These are phyloP conservation scores for Caenorhabditis auriculariae DNA, from an alignment of 2,888 invertebrate genomes.

Conservation along the genomic window DNA sequence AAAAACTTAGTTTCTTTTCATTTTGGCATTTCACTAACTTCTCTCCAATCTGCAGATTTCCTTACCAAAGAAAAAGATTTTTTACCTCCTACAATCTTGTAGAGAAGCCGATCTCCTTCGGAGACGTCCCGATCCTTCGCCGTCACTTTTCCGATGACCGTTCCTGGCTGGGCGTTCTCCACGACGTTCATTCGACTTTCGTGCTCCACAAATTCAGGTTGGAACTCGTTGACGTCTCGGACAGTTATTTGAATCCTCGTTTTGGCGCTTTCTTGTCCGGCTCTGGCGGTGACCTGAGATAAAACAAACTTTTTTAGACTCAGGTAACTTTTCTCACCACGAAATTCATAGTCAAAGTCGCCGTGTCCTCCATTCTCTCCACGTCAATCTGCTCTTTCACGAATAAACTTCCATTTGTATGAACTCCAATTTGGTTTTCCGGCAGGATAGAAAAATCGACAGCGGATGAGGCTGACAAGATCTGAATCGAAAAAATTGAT, in stretches of 20 bases:
- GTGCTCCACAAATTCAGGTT: constrained; percentile 46
- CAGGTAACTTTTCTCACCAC: background rate
- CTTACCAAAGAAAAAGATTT: background rate
- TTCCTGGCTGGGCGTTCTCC: constrained; percentile 25
- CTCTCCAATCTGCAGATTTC: background rate
- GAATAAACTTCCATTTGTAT: constrained; percentile 46
- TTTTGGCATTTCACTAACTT: no score
- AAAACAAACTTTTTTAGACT: background rate
- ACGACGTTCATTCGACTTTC: constrained; percentile 15
- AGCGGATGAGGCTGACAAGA: constrained; percentile 7
- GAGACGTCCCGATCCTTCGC: constrained; percentile 49
- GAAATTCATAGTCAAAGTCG: background rate
- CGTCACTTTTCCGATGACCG: constrained; percentile 36
- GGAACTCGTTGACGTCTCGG: constrained; percentile 55
- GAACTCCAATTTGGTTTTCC: constrained; percentile 31
- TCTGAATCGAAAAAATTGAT: no score
- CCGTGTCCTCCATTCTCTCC: constrained; percentile 20
- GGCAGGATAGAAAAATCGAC: constrained; percentile 18
- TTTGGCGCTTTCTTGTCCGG: constrained; percentile 19
- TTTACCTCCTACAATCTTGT: constrained; percentile 37
- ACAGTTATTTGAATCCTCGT: constrained; percentile 47
- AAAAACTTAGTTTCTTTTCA: no score
- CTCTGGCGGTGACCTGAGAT: constrained; percentile 10
- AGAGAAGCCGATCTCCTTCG: constrained; percentile 31
- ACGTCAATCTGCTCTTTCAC: constrained; percentile 32